Evolutionary conservation across 2,113 vertebrate genomes (phyloP).

Genomic region (Rousettus leschenaultii): DNA sequence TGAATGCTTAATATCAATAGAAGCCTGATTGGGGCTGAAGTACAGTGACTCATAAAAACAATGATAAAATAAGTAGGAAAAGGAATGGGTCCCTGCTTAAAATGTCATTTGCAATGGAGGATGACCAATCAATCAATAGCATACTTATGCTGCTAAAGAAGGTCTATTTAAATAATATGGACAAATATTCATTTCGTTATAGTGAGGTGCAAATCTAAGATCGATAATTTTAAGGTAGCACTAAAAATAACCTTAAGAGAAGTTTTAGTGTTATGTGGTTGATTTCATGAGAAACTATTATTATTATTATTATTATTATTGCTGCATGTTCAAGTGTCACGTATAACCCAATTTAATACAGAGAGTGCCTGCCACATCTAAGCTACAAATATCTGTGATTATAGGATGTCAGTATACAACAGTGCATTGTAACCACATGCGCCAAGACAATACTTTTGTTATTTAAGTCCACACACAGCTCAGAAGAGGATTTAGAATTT

Average conservation of each 20-base stretch:
- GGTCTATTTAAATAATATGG: slow-evolving; percentile 79
- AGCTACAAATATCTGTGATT: background rate
- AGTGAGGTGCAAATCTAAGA: slow-evolving; percentile 77
- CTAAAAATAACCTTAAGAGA: slow-evolving; percentile 79
- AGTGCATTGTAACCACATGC: background rate
- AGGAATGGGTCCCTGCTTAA: slow-evolving; percentile 49
- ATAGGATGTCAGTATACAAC: background rate
- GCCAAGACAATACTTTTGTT: background rate
- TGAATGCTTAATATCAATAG: background rate
- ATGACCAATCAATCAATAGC: slow-evolving; percentile 58
- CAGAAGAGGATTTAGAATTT: background rate
- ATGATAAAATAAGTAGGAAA: slow-evolving; percentile 63
- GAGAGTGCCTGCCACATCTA: background rate
- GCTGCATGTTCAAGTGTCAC: slow-evolving; percentile 62
- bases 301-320: slow-evolving; percentile 65
- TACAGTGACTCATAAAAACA: background rate
- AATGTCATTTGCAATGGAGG: slow-evolving; percentile 66
- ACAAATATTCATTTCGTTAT: slow-evolving; percentile 79
- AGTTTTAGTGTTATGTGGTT: slow-evolving; percentile 69
- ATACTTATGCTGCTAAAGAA: slow-evolving; percentile 73
- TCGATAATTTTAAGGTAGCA: slow-evolving; percentile 78
- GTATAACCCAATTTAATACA: slow-evolving; percentile 52
- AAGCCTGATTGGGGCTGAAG: background rate
- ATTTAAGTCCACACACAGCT: background rate
- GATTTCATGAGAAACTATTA: slow-evolving; percentile 76